These are phyloP conservation scores for Caradrina clavipalpis DNA, from an alignment of 2,888 invertebrate genomes.

Conservation along the genomic window DNA sequence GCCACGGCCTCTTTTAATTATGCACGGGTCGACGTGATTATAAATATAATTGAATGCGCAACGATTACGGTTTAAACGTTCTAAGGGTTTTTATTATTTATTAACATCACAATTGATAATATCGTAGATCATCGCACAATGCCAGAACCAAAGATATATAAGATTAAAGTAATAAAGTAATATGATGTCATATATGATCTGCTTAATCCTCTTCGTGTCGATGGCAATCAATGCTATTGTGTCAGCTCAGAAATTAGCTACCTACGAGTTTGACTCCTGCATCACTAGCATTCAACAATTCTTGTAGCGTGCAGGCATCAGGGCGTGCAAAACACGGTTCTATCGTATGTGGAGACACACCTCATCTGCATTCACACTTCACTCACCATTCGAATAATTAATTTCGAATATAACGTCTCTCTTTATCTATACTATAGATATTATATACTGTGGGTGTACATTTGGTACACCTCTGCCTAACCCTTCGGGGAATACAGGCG, in stretches of 20 bases:
- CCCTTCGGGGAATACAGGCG: no score
- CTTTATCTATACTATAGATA: no score
- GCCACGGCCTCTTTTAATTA: slow-evolving; percentile 71
- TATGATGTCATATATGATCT: background rate
- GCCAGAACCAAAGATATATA: background rate
- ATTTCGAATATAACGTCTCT: no score
- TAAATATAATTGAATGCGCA: slow-evolving; percentile 67
- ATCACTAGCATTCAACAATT: background rate
- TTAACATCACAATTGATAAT: slow-evolving; percentile 36
- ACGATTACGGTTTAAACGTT: slow-evolving; percentile 46
- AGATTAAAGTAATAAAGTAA: no score
- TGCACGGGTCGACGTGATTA: slow-evolving; percentile 68
- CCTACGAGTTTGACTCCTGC: background rate
- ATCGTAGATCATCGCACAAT: background rate
- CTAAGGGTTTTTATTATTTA: slow-evolving; percentile 30
- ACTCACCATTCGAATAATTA: no score
- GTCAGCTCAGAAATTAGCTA: background rate
- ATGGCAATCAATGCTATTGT: background rate
- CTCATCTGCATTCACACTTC: no score
- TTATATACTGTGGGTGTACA: no score
- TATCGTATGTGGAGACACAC: background rate
- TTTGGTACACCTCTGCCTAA: no score
- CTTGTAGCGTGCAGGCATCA: background rate
- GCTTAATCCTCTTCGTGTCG: background rate
- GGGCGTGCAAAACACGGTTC: no score